Conservation (phyloP, 2,113 vertebrate species). For the Calidris pugnax region DNA sequence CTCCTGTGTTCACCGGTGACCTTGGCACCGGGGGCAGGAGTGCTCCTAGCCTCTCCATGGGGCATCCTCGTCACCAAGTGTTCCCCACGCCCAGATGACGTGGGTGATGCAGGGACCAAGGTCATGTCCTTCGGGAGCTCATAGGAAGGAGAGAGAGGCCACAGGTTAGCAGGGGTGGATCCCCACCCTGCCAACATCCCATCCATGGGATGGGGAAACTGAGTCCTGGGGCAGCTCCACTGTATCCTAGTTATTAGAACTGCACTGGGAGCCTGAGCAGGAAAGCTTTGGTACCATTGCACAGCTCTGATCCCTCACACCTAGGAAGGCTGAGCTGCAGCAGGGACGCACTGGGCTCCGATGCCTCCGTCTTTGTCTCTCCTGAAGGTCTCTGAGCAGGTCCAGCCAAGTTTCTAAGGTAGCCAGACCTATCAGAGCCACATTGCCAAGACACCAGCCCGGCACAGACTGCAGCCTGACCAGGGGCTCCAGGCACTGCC, state of each 20-base stretch:
- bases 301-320: neutral
- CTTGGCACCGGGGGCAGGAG: neutral
- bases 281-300: rapidly evolving
- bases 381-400: neutral
- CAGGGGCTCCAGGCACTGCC: neutral
- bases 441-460: neutral
- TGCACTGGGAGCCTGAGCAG: rapidly evolving
- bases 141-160: neutral
- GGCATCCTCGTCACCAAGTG: neutral
- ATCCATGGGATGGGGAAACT: rapidly evolving
- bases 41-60: neutral
- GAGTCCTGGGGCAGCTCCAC: neutral
- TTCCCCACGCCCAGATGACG: neutral
- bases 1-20: neutral
- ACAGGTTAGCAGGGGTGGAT: neutral
- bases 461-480: neutral
- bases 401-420: neutral
- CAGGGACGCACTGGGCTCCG: neutral
- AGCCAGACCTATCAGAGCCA: neutral
- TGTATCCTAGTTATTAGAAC: neutral
- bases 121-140: neutral
- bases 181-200: neutral
- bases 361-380: neutral
- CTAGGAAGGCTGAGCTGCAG: neutral
- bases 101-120: neutral